A percentile compares a stretch with the other conserved stretches of the same genome.
These are phyloP conservation scores for Palythoa heliodiscus DNA, from an alignment of 92 coral and sea anemone species.

Conservation along the genomic window DNA sequence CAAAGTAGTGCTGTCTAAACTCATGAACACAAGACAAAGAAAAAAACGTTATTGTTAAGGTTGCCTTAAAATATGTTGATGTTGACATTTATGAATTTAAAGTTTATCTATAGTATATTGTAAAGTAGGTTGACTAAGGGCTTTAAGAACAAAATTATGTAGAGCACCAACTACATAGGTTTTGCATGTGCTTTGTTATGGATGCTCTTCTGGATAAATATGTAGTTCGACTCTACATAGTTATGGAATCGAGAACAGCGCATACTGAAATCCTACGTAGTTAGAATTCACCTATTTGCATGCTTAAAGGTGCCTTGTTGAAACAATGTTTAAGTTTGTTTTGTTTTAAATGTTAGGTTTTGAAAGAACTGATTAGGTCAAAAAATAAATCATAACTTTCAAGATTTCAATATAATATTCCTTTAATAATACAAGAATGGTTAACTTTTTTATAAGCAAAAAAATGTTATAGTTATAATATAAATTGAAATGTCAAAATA, in stretches of 20 bases:
- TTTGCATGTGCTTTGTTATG: not conserved
- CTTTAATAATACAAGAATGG: constrained; percentile 4
- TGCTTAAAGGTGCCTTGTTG: constrained; percentile 7
- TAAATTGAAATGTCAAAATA: not conserved
- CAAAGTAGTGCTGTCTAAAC: not conserved
- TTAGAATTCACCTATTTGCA: constrained; percentile 9
- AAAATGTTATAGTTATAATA: constrained; percentile 1
- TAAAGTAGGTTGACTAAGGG: constrained; percentile 18
- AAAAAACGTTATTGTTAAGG: constrained; percentile 1
- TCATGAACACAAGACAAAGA: not conserved
- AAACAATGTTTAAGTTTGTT: constrained; percentile 10
- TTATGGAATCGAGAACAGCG: not conserved
- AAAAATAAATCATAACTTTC: constrained; percentile 3
- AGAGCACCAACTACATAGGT: constrained; percentile 2
- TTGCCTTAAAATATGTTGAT: constrained; percentile 11
- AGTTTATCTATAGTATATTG: not conserved
- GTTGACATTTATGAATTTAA: not conserved
- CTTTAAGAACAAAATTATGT: constrained; percentile 13
- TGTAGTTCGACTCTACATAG: constrained; percentile 4
- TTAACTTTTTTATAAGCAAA: not conserved
- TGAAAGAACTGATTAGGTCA: not conserved
- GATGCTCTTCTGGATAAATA: constrained; percentile 5
- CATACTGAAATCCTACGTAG: constrained; percentile 6
- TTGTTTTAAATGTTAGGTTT: constrained; percentile 10
- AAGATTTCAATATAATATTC: constrained; percentile 4